Conservation (phyloP, 2,888 invertebrate genomes). For the Crocallis elinguaria region DNA sequence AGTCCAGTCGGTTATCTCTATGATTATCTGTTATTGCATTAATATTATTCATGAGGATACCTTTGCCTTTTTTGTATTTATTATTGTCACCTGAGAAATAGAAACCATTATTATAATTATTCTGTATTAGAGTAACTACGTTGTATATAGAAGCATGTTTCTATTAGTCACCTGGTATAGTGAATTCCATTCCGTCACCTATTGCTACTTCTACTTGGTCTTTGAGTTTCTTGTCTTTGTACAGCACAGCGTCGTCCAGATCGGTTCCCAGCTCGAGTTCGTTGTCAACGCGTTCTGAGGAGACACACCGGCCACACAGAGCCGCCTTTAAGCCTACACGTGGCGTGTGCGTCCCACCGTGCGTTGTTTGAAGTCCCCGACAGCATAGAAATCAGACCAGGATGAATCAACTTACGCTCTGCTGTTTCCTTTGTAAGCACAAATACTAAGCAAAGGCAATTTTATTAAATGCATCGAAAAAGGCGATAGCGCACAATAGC, state of each 20-base stretch:
- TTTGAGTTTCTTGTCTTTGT: constrained; percentile 94
- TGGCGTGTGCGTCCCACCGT: constrained; percentile 58
- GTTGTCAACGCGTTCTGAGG: constrained; percentile 87
- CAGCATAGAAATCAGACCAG: constrained; percentile 83
- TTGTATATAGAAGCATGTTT: background rate
- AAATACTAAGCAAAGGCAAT: background rate
- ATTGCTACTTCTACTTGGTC: constrained; percentile 96
- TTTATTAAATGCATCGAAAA: background rate
- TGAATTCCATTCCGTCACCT: constrained; percentile 97
- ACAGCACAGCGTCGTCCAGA: constrained; percentile 93
- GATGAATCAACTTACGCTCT: constrained; percentile 29
- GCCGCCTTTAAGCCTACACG: constrained; percentile 84
- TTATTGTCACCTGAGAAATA: constrained; percentile 89
- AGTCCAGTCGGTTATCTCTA: constrained; percentile 90
- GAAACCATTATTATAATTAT: background rate
- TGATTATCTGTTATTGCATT: constrained; percentile 91
- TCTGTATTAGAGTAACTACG: background rate
- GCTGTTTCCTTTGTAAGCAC: background rate
- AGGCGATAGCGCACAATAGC: too few relatives aligned
- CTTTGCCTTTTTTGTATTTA: constrained; percentile 92
- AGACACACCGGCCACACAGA: constrained; percentile 87
- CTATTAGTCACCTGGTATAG: constrained; percentile 90
- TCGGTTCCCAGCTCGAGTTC: constrained; percentile 87
- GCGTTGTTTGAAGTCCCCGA: constrained; percentile 55
- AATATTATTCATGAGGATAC: constrained; percentile 91